Evolutionary conservation across 1,140 invertebrate genomes (phyloP), one percentile per base, ranked within the genome.

Genomic region (Platorchestia sp.): DNA sequence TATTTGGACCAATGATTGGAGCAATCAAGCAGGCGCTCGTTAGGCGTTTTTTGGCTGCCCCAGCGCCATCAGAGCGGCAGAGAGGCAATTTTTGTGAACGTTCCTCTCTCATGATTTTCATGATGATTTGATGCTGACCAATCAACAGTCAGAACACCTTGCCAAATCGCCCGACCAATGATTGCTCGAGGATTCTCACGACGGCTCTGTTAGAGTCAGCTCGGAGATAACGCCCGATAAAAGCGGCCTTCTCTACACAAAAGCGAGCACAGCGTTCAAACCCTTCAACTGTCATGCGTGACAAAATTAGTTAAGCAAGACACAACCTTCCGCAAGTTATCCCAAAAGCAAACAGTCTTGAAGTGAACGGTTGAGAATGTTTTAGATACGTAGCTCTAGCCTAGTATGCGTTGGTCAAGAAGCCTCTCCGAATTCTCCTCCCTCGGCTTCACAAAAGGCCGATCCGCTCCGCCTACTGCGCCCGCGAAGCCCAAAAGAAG

Each of bases 51-150:
- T 93, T 93, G 45, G 41, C 43, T 16, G 43, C 91, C 91, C 41
- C 43, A 41, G 36, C 91, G 91, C 91, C 91, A 93, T 93, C 91
- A 93, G 91, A 47, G 45, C 43, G 91, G 43, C 91, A 47, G 91
- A 45, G 91, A 47, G 91, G 91, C 91, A 93, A 93, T 93, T 93
- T 93, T 93, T 93, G 91, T 93, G 91, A 93, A 93, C 91, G 91
- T 93, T 93, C 91, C 47, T 45, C 45, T 44, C 45, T 44, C 41
- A 93, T 93, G 91, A 93, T 93, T 93, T 93, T 93, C 91, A 45
- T 93, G 91, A 93, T 93, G 91, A 93, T 93, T 93, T 93, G 91
- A 42, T 44, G 40, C 43, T 42, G 91, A 47, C 91, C 91, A 93
- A 93, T 93, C 7, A 93, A 10, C 36, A 40, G 43, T 44, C 7